phyloP scores from a whole-genome alignment of 1,140 invertebrate species.

The Drosophila pruinosa region DNA sequence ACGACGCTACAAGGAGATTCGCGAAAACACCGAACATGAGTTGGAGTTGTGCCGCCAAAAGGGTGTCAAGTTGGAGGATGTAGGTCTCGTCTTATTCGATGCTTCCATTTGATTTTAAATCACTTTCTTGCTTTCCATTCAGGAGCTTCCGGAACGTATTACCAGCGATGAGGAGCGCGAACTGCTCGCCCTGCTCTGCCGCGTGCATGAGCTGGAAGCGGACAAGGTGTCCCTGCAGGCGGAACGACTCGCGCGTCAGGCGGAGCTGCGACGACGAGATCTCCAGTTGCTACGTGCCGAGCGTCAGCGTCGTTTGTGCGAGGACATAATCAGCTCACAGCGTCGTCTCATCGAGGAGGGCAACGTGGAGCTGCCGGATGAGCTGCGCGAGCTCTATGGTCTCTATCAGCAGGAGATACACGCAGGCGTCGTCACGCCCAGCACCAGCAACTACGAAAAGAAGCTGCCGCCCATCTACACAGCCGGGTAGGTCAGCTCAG shows the following conservation, averaged over 20 bases:
- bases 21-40: slow-evolving; percentile 90
- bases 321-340: slow-evolving; percentile 95
- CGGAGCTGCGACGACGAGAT: slow-evolving; percentile 92
- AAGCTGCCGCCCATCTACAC: slow-evolving; percentile 82
- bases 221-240: slow-evolving; percentile 94
- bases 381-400: slow-evolving; percentile 92
- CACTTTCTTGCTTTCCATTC: not conserved
- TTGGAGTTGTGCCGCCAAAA: slow-evolving; percentile 89
- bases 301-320: slow-evolving; percentile 92
- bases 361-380: slow-evolving; percentile 87
- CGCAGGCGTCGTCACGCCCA: slow-evolving; percentile 84
- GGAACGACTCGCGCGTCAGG: slow-evolving; percentile 91
- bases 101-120: too few relatives aligned
- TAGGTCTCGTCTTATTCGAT: too few relatives aligned
- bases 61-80: slow-evolving; percentile 91
- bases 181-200: slow-evolving; percentile 90
- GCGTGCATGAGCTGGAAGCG: slow-evolving; percentile 95
- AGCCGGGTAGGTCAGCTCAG: slow-evolving; percentile 60
- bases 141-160: slow-evolving; percentile 92
- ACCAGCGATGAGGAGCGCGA: slow-evolving; percentile 94
- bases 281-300: slow-evolving; percentile 92
- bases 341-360: slow-evolving; percentile 92
- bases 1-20: slow-evolving; percentile 89
- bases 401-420: slow-evolving; percentile 94
- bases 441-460: slow-evolving; percentile 66